These are phyloP conservation scores for Rhopilema esculentum DNA, from an alignment of 30 jellyfish, hydroid and myxozoan species.

Conservation along the genomic window DNA sequence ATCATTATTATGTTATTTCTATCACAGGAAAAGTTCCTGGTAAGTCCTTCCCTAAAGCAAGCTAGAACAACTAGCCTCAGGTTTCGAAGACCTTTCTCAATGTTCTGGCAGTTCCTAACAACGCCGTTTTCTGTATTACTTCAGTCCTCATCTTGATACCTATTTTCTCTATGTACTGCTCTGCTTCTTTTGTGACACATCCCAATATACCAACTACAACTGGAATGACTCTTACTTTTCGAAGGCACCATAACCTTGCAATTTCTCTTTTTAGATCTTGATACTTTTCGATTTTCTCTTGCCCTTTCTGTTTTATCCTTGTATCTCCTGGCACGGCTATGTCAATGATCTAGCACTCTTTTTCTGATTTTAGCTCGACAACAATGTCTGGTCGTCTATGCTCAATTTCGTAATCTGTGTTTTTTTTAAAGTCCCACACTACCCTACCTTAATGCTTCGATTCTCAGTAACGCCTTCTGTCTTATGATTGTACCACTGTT, in stretches of 20 bases:
- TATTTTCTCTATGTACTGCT: background rate
- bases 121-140: slow-evolving; percentile 33
- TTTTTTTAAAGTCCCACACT: too few relatives aligned
- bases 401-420: slow-evolving; percentile 50
- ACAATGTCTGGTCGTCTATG: slow-evolving; percentile 43
- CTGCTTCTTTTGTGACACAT: slow-evolving; percentile 22
- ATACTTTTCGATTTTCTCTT: too few relatives aligned
- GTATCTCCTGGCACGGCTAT: slow-evolving; percentile 53
- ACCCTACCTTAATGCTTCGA: slow-evolving; percentile 45
- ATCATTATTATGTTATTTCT: too few relatives aligned
- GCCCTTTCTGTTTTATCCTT: too few relatives aligned
- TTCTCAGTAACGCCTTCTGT: slow-evolving; percentile 25
- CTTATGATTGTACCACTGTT: too few relatives aligned
- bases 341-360: slow-evolving; percentile 45
- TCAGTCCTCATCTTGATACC: slow-evolving; percentile 57
- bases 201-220: slow-evolving; percentile 53
- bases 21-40: slow-evolving; percentile 28
- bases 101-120: slow-evolving; percentile 42
- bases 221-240: slow-evolving; percentile 49
- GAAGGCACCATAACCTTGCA: too few relatives aligned
- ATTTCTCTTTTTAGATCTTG: too few relatives aligned
- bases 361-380: slow-evolving; percentile 30
- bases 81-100: slow-evolving; percentile 43
- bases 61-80: slow-evolving; percentile 51
- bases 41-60: slow-evolving; percentile 24